Percentiles rank a stretch among this genome's conserved stretches.
Evolutionary conservation across 1,140 invertebrate genomes (phyloP).

Genomic region (Lasioglossum baleicum): DNA sequence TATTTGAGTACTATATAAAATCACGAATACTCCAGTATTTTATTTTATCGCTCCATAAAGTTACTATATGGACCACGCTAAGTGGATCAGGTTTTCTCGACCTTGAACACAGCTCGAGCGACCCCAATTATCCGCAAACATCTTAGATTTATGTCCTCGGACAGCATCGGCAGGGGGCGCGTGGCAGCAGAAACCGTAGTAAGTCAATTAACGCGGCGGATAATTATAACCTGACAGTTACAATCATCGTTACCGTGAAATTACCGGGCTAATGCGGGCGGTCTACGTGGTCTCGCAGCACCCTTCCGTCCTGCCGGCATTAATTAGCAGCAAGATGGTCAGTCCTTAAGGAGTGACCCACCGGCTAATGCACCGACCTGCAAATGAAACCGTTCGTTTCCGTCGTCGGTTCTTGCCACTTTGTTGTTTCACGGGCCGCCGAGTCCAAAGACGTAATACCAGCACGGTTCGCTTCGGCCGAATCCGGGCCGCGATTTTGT

Average conservation of each 20-base stretch:
- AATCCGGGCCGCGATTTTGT: neutral
- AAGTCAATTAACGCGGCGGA: conserved; percentile 44
- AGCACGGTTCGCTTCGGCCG: neutral
- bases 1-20: no score
- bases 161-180: conserved; percentile 4
- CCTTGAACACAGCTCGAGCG: no score
- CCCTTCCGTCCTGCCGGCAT: conserved; percentile 46
- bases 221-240: conserved; percentile 54
- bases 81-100: no score
- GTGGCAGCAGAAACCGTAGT: conserved; percentile 16
- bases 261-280: conserved; percentile 57
- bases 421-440: neutral
- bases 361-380: conserved; percentile 48
- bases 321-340: conserved; percentile 59
- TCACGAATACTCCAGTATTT: no score
- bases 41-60: no score
- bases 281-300: conserved; percentile 38
- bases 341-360: conserved; percentile 53
- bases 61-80: no score
- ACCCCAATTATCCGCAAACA: no score
- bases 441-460: conserved; percentile 3
- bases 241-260: conserved; percentile 62
- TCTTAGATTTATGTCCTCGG: neutral
- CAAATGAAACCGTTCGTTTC: conserved; percentile 61
- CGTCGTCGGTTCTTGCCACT: conserved; percentile 24